Conservation (phyloP, 2,888 invertebrate genomes). For the Dynastes grantii region DNA sequence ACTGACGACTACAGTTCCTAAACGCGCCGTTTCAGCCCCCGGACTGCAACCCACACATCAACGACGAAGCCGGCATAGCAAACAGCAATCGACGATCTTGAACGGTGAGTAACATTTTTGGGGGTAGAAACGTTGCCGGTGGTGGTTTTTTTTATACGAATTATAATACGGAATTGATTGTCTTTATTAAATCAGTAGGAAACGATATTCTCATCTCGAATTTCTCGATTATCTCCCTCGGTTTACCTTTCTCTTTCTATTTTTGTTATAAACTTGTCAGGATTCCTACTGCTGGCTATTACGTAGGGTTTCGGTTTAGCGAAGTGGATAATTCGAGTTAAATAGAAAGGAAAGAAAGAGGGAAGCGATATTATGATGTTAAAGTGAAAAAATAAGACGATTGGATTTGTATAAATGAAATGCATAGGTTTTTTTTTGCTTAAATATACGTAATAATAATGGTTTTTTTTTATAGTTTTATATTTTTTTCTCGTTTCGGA, state of each 20-base stretch:
- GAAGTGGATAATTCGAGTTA: no score
- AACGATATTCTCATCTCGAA: background rate
- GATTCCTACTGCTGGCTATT: no score
- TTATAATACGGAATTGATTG: background rate
- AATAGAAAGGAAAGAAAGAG: no score
- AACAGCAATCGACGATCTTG: conserved; percentile 67
- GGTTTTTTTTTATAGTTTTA: no score
- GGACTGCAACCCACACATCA: conserved; percentile 81
- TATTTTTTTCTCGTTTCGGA: no score
- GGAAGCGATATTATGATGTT: no score
- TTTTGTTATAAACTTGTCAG: no score
- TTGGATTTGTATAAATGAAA: no score
- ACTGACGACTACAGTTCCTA: conserved; percentile 74
- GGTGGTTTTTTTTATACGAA: background rate
- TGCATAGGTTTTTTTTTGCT: no score
- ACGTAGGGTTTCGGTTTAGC: no score
- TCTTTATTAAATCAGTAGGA: background rate
- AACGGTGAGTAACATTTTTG: conserved; percentile 74
- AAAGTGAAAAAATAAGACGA: no score
- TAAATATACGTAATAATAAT: no score
- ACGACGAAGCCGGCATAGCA: conserved; percentile 71
- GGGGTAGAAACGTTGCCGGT: conserved; percentile 21
- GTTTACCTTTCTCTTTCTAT: background rate
- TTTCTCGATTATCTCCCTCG: background rate
- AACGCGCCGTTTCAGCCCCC: conserved; percentile 83